Evolutionary conservation across 1,140 invertebrate genomes (phyloP), one percentile per base, ranked within the genome.

Genomic region (Oscheius sp.): DNA sequence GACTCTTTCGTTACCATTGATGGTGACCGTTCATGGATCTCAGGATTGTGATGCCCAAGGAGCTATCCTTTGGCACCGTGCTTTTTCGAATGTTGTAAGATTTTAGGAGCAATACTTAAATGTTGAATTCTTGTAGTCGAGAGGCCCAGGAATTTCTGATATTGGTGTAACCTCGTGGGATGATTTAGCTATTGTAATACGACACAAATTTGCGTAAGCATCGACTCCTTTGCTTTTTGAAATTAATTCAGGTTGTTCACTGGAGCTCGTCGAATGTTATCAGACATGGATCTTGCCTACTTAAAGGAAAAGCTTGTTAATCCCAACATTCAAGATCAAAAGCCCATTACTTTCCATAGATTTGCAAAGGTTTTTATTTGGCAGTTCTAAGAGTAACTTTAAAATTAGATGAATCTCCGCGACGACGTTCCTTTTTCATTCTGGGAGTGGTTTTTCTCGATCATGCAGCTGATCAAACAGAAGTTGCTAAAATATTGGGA

Each of bases 361-460:
- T 83, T 83, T 68, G 83, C 83, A 2, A 83, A 83, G 62, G 81
- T 83, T 61, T 29, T 52, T 13, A 36, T 13, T 18, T 65, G 31
- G 68, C 66, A 18, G 20, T 13, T 18, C n/a, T 23, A 35, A n/a
- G 13, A 13, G n/a, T 35, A 70, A 72, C 15, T 61, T 26, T 67
- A 55, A 38, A 75, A 78, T 74, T 36, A 81, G 80, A 80, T 83
- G 76, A 84, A 82, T 61, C 73, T 83, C 23, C 67, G 82, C 1
- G 82, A 83, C 23, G 81, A 84, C 26, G 77, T 83, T 3, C 77
- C 66, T 32, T 83, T 83, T 63, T 83, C 83, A 1, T 83, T 83
- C 68, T 83, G 82, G 81, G 82, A 84, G 78, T 83, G 82, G 82
- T 84, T 83, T 63, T 83, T 83, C 71, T 76, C 80, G 23, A 84